phyloP scores from a whole-genome alignment of 2,888 invertebrate species.

The Ophraella communa region DNA sequence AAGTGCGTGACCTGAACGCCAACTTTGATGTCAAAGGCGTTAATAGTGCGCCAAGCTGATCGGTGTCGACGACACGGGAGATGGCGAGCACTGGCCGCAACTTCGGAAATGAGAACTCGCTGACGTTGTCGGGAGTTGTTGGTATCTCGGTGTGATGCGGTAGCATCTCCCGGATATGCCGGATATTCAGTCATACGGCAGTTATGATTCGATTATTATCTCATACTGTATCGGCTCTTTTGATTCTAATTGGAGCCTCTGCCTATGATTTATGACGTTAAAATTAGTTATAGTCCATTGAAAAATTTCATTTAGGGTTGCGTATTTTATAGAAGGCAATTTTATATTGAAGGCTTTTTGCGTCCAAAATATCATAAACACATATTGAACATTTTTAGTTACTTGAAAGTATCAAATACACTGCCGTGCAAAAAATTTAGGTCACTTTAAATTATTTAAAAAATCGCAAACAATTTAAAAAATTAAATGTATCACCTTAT shows the following conservation, averaged over 20 bases:
- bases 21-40: slow-evolving; percentile 27
- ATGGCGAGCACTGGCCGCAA: slow-evolving; percentile 3
- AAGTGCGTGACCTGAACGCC: slow-evolving; percentile 26
- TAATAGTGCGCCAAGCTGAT: slow-evolving; percentile 15
- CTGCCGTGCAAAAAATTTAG: too few relatives aligned
- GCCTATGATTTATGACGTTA: background rate
- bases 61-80: background rate
- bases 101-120: slow-evolving; percentile 26
- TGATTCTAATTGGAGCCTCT: background rate
- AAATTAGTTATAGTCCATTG: too few relatives aligned
- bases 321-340: too few relatives aligned
- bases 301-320: too few relatives aligned
- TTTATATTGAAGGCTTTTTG: too few relatives aligned
- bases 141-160: slow-evolving; percentile 7
- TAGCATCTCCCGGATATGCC: background rate
- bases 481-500: too few relatives aligned
- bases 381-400: too few relatives aligned
- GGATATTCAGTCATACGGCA: slow-evolving; percentile 1
- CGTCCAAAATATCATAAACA: too few relatives aligned
- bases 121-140: slow-evolving; percentile 12
- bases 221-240: background rate
- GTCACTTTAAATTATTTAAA: too few relatives aligned
- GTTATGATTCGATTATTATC: background rate
- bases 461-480: too few relatives aligned
- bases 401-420: too few relatives aligned